A percentile compares a stretch with the other conserved stretches of the same genome.
These are phyloP conservation scores for Chesias legatella DNA, from an alignment of 2,888 invertebrate species.

Conservation along the genomic window DNA sequence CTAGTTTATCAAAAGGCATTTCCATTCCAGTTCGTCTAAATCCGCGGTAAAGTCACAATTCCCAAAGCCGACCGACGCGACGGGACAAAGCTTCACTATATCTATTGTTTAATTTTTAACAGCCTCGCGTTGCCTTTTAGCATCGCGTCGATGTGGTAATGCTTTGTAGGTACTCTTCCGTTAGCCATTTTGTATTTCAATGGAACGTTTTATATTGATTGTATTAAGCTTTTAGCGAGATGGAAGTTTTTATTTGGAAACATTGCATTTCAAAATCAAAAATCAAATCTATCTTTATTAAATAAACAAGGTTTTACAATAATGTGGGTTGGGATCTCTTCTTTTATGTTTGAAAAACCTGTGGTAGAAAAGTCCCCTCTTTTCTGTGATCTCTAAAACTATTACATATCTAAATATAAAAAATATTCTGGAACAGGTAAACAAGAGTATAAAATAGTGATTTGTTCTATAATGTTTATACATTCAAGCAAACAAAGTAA, in stretches of 20 bases:
- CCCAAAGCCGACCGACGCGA: constrained; percentile 22
- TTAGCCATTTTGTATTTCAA: constrained; percentile 7
- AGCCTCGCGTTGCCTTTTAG: constrained; percentile 37
- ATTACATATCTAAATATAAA: too few species aligned
- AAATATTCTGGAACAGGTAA: too few species aligned
- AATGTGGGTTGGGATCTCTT: too few species aligned
- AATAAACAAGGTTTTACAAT: too few species aligned
- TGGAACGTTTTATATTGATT: not conserved
- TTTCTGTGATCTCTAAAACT: too few species aligned
- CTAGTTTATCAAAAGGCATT: too few species aligned
- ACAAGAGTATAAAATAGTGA: too few species aligned
- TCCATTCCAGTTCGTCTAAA: constrained; percentile 25
- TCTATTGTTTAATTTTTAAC: constrained; percentile 53
- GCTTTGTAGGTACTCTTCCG: constrained; percentile 29
- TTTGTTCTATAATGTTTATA: too few species aligned
- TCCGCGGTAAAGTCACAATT: constrained; percentile 33
- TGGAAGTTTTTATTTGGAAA: not conserved
- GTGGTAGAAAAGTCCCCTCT: too few species aligned
- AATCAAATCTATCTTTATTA: too few species aligned
- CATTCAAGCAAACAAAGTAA: too few species aligned
- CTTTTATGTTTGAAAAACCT: too few species aligned
- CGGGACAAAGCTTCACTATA: constrained; percentile 45
- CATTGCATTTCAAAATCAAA: not conserved
- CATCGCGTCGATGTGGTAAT: constrained; percentile 14
- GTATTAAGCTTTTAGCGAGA: not conserved